phyloP scores from a whole-genome alignment of 2,888 invertebrate species.

The Mycogona germanica region DNA sequence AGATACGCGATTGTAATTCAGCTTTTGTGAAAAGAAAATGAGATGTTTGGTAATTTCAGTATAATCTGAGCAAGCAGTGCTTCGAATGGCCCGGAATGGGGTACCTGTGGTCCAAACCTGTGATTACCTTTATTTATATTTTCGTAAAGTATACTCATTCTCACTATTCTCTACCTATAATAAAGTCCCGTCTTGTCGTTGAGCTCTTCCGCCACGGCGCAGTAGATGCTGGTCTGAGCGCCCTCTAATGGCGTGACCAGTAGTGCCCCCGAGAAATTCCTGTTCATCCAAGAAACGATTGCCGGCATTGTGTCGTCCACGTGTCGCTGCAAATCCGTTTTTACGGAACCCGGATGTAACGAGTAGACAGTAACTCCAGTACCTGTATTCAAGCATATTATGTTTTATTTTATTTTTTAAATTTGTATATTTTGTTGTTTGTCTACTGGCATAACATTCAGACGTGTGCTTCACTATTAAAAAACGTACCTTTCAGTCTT shows the following conservation, averaged over 20 bases:
- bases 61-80: no score
- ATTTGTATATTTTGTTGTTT: no score
- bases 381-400: constrained; percentile 23
- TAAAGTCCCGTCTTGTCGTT: constrained; percentile 13
- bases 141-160: no score
- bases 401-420: constrained; percentile 30
- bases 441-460: no score
- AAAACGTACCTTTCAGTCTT: constrained; percentile 28
- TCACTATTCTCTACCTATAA: constrained; percentile 14
- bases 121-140: no score
- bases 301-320: constrained; percentile 26
- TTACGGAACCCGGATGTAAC: constrained; percentile 38
- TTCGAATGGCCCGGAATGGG: no score
- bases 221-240: constrained; percentile 62
- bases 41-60: no score
- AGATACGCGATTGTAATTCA: no score
- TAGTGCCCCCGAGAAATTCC: constrained; percentile 17
- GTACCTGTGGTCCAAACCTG: no score
- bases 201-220: constrained; percentile 35
- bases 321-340: constrained; percentile 33
- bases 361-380: constrained; percentile 34
- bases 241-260: constrained; percentile 36
- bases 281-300: constrained; percentile 29
- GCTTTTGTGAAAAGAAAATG: no score
- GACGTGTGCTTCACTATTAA: no score